Evolutionary conservation across 2,113 vertebrate species (phyloP).

Genomic region (Hypomesus transpacificus): DNA sequence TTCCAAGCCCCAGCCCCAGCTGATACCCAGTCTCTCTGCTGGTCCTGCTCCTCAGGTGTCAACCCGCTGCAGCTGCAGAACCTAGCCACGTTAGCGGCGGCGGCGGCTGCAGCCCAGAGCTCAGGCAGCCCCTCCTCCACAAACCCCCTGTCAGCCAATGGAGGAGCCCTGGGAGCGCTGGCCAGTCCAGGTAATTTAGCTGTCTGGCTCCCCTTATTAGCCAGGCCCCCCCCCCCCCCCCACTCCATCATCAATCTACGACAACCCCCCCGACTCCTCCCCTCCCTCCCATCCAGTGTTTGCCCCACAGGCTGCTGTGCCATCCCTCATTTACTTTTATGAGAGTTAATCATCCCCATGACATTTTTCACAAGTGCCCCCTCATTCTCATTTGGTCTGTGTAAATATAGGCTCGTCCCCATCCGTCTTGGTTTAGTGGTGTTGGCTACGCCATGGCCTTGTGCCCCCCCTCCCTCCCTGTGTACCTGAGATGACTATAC

Average conservation of each 20-base stretch:
- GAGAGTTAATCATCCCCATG: slow-evolving; percentile 43
- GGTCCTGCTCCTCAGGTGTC: slow-evolving; percentile 72
- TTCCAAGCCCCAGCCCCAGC: too few relatives aligned
- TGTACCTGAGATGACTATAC: background rate
- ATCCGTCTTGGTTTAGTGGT: slow-evolving; percentile 43
- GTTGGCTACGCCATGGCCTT: slow-evolving; percentile 36
- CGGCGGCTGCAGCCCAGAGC: slow-evolving; percentile 89
- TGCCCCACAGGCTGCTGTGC: slow-evolving; percentile 83
- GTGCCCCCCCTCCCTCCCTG: background rate
- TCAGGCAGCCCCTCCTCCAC: slow-evolving; percentile 86
- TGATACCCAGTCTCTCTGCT: background rate
- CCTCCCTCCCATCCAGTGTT: slow-evolving; percentile 53
- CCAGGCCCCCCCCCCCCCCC: background rate
- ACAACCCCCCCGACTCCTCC: background rate
- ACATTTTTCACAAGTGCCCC: slow-evolving; percentile 41
- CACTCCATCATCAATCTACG: background rate
- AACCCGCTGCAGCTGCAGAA: slow-evolving; percentile 95
- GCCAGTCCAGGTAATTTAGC: slow-evolving; percentile 80
- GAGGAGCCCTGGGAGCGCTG: slow-evolving; percentile 86
- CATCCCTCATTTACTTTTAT: slow-evolving; percentile 52
- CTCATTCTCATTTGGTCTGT: slow-evolving; percentile 37
- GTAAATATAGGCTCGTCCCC: slow-evolving; percentile 50
- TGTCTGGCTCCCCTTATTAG: too few relatives aligned
- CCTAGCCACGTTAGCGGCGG: slow-evolving; percentile 90
- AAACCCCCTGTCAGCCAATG: slow-evolving; percentile 84